These are phyloP conservation scores for Microtus richardsoni DNA, from an alignment of 2,113 vertebrate genomes.

Conservation along the genomic window DNA sequence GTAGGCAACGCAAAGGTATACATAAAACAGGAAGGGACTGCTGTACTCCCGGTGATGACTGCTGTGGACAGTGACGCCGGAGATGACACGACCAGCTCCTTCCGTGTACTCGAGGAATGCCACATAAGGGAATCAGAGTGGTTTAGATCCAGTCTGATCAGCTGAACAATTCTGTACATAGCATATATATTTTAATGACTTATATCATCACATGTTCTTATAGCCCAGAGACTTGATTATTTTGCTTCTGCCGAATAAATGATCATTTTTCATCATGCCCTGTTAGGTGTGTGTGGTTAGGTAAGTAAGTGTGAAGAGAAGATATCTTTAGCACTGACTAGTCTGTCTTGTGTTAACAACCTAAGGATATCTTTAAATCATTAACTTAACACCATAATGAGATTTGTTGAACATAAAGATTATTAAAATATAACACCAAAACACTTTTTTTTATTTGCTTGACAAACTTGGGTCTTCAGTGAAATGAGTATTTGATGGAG, in stretches of 20 bases:
- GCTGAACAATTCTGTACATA: not conserved
- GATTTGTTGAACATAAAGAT: not conserved
- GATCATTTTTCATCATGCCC: not conserved
- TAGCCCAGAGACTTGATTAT: not conserved
- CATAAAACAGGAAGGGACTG: accelerated
- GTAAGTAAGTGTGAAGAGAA: not conserved
- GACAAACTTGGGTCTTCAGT: not conserved
- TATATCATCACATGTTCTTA: not conserved
- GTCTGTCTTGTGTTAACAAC: not conserved
- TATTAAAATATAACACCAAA: not conserved
- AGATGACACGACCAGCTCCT: not conserved
- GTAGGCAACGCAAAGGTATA: not conserved
- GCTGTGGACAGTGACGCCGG: not conserved
- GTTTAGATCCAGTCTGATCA: accelerated
- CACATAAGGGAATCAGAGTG: not conserved
- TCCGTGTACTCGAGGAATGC: not conserved
- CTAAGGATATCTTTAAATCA: not conserved
- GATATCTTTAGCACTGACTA: not conserved
- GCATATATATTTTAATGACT: not conserved
- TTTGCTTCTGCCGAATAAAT: not conserved
- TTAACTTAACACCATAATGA: not conserved
- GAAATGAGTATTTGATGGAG: not conserved
- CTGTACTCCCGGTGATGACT: not conserved
- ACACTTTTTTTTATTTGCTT: not conserved
- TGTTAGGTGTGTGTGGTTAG: not conserved